Evolutionary conservation across 1,140 invertebrate species (phyloP).

Genomic region (Caenorhabditis tropicalis): DNA sequence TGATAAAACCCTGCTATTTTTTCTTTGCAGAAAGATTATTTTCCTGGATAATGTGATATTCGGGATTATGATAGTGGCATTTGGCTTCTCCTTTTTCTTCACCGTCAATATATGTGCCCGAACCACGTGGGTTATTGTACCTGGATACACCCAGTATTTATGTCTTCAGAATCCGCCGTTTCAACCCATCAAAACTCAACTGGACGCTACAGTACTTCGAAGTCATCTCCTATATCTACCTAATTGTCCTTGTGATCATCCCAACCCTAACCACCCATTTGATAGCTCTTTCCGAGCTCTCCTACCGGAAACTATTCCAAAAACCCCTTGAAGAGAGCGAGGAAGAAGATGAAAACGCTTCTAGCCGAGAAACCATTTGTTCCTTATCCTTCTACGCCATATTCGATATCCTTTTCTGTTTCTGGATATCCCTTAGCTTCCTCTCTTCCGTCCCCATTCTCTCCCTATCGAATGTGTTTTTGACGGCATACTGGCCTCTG

Average conservation of each 20-base stretch:
- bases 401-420: neutral
- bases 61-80: neutral
- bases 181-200: neutral
- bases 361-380: neutral
- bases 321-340: neutral
- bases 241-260: neutral
- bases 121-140: neutral
- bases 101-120: slow-evolving; percentile 7
- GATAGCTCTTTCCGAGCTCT: neutral
- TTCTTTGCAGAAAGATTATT: neutral
- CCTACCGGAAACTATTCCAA: slow-evolving; percentile 2
- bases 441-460: neutral
- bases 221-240: neutral
- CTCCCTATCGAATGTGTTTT: neutral
- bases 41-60: neutral
- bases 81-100: neutral
- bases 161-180: neutral
- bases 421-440: slow-evolving; percentile 14
- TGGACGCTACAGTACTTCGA: slow-evolving; percentile 14
- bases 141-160: neutral
- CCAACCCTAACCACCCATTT: neutral
- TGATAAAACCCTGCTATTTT: neutral
- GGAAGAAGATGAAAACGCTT: neutral
- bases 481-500: slow-evolving; percentile 18
- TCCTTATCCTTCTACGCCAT: neutral